Evolutionary conservation across 2,888 invertebrate genomes (phyloP).

Genomic region (Acrobasis consociella): DNA sequence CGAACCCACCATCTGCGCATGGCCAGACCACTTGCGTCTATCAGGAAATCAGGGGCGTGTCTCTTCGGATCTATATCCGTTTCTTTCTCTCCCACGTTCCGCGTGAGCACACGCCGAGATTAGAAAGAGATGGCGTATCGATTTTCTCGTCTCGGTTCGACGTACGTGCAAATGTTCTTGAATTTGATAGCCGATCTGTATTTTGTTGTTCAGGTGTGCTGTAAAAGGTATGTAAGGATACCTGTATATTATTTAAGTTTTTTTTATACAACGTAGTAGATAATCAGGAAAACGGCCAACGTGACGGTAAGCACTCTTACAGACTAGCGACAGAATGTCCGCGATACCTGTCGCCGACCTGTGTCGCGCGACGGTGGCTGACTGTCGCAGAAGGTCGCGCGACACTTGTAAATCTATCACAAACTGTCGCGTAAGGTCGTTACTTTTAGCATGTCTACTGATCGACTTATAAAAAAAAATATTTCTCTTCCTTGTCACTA

Average conservation of each 20-base stretch:
- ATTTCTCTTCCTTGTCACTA: too few relatives aligned
- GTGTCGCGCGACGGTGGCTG: too few relatives aligned
- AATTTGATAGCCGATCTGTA: conserved; percentile 18
- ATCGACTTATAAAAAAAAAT: too few relatives aligned
- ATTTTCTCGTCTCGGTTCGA: conserved; percentile 43
- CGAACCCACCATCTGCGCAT: conserved; percentile 11
- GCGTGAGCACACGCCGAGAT: conserved; percentile 24
- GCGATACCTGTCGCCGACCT: too few relatives aligned
- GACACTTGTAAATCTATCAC: too few relatives aligned
- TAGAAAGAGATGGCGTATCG: conserved; percentile 58
- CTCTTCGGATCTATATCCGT: conserved; percentile 51
- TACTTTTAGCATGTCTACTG: too few relatives aligned
- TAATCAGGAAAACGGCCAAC: too few relatives aligned
- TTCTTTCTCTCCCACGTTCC: conserved; percentile 40
- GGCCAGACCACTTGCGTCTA: conserved; percentile 15
- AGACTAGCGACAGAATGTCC: too few relatives aligned
- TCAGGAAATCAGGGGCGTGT: conserved; percentile 49
- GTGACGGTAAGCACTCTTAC: too few relatives aligned
- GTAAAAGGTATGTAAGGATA: not conserved
- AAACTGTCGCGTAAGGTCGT: too few relatives aligned
- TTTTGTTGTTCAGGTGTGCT: conserved; percentile 7
- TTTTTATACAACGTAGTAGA: too few relatives aligned
- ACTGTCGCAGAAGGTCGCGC: too few relatives aligned
- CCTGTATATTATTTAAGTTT: not conserved
- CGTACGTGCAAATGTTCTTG: conserved; percentile 28